Base-by-base conservation (phyloP, 2,113 vertebrate genomes). In the Calidris pygmaea region DNA sequence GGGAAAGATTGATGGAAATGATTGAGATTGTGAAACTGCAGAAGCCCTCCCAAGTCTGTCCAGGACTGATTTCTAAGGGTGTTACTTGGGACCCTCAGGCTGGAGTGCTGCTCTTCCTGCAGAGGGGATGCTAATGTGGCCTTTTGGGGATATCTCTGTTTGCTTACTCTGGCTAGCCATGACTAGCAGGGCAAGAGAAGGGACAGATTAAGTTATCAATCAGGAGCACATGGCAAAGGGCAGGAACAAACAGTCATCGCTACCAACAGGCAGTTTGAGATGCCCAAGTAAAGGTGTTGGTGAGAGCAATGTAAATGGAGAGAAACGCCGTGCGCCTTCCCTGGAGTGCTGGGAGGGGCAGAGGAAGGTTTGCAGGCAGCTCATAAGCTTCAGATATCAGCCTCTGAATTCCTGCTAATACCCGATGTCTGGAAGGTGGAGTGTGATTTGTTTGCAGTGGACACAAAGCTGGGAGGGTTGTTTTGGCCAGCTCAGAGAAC, bases 401-500 rank as follows among this genome's bases (percentile, higher is more conserved):
- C 1, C 0, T 27, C 45, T 60, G 73, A 92, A 43, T 90, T 92
- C 58, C 79, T 92, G 85, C 68, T 52, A 19, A 17, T 56, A 63
- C 35, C 62, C 30, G 26, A 10, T 34, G 55, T 34, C 72, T 89
- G 59, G 37, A 75, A 60, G 93, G 68, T 93, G 90, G 37, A 34
- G 78, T 0, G 0, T 8, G 58, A 5, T 48, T 95, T 95, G 87
- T 95, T 92, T 95, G 80, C 77, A 73, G 6, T 89, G 56, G 72
- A 89, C 84, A 90, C 90, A 92, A 67, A 85, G 94, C 83, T 78
- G 68, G 83, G 48, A 87, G 90, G 35, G 43, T 86, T 59, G 34
- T 77, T 81, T n/a, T 13, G 52, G 70, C 47, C 53, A 82, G 41
- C 55, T 71, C 16, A 47, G n/a, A 93, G 63, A 88, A 58, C 3